A percentile compares a stretch with the other conserved stretches of the same genome.
Conservation (phyloP, 2,888 invertebrate species). For the Drosophila ustulata region DNA sequence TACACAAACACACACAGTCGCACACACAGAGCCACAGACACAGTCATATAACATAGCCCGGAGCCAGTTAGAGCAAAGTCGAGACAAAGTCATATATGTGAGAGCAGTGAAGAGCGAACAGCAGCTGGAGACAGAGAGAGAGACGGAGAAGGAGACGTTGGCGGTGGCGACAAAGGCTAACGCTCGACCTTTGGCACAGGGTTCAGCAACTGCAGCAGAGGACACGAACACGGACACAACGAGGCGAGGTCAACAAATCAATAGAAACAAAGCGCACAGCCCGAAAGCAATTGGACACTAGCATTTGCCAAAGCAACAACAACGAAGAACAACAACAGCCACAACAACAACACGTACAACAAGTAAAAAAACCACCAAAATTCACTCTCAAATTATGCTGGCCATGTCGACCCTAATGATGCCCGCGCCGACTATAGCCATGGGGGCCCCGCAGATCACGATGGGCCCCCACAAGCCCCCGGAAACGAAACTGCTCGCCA, state of each 20-base stretch:
- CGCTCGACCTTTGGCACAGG: conserved; percentile 79
- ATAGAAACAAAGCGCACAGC: conserved; percentile 60
- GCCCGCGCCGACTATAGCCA: conserved; percentile 85
- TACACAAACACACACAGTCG: conserved; percentile 33
- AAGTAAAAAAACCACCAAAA: conserved; percentile 66
- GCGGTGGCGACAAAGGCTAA: conserved; percentile 75
- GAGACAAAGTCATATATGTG: conserved; percentile 43
- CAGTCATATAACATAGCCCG: conserved; percentile 55
- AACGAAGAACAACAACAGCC: conserved; percentile 16
- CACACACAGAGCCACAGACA: conserved; percentile 28
- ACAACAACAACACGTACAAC: conserved; percentile 19
- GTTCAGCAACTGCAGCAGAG: conserved; percentile 66
- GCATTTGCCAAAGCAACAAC: background rate
- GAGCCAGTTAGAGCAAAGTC: conserved; percentile 43
- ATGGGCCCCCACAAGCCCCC: conserved; percentile 85
- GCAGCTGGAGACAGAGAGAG: conserved; percentile 1
- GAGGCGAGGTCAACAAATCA: conserved; percentile 67
- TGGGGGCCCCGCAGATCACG: conserved; percentile 85
- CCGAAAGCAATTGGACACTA: conserved; percentile 44
- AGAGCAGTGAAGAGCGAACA: conserved; percentile 4
- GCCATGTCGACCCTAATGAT: conserved; percentile 86
- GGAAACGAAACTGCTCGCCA: conserved; percentile 85
- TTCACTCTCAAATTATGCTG: conserved; percentile 84
- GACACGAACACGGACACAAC: conserved; percentile 42
- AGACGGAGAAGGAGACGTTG: conserved; percentile 17